Base-by-base conservation (phyloP, 2,113 vertebrate genomes). In the Oreochromis spilurus region DNA sequence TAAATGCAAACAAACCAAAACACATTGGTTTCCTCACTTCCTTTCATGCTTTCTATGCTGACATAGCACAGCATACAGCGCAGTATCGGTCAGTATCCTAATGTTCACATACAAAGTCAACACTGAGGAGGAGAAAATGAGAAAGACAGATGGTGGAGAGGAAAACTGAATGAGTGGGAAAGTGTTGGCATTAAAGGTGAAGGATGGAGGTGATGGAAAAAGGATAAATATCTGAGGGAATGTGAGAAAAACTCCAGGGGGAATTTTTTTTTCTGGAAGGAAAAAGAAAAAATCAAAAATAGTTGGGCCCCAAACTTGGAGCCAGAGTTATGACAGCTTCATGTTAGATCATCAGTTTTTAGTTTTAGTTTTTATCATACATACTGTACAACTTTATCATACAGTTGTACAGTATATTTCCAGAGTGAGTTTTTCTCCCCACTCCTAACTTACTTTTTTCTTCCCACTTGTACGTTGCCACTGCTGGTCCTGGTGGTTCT, bases 91-190 rank as follows among this genome's bases (percentile, higher is more conserved):
- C 4, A 36, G 19, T n/a, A 70, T 84, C 31, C 10, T 4, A 50
- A 36, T 57, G 79, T 48, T 91, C 79, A 55, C 83, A 19, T 29
- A 75, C 10, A 53, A 82, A 72, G 79, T 45, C 50, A 29, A 1
- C n/a, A 31, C 57, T 34, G 67, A 75, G 65, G 78, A 86, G 90
- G 87, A 92, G 84, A 82, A 38, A 88, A 93, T 58, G 79, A 85
- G 57, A 87, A 92, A 93, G 84, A 79, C 90, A 92, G 92, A 85
- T 26, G 55, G 40, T 26, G 16, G 43, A 31, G 78, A 77, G 70
- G 70, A 65, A 88, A 86, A 34, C 40, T 83, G 90, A 86, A 93
- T 34, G 92, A 89, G 80, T 58, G 67, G 89, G 50, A 85, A 82
- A 8, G 50, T 79, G 72, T 80, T 86, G 79, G 55, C 5, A 31